Base-by-base conservation (phyloP, 2,888 invertebrate genomes). In the Nowickia ferox region DNA sequence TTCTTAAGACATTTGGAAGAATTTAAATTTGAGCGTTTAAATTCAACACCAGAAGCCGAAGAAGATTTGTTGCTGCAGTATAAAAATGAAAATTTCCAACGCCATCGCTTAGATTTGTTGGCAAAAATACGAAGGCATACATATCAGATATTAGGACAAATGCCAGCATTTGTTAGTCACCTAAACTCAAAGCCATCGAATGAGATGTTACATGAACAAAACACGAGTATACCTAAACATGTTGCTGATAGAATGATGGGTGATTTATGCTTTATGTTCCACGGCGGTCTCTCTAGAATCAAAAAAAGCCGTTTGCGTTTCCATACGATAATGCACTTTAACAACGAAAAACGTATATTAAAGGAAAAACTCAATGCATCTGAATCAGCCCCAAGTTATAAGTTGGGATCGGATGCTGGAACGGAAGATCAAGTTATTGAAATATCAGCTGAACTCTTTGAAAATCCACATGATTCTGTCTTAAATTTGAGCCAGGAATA, bases 381-480 rank as follows among this genome's bases (percentile, higher is more conserved):
- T 1, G 89, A 89, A 17, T 78, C 85, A 5, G 83, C 71, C 19
- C 83, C 84, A 30, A 66, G 69, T 0, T 74, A 68, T 17, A 80
- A 59, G 38, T 19, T 69, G 9, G 84, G 79, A 30, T 5, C 66
- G 1, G 86, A 83, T 42, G 8, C 3, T 11, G 42, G 15, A 11
- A n/a, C 17, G 10, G 88, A 89, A 9, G 88, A 89, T 38, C 87
- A 88, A 19, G 87, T 89, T 66, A 89, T 90, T 71, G 90, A 89
- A 53, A 30, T 90, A 53, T 88, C 89, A 0, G 87, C 87, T 0
- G 89, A 90, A 9, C 38, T 89, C 6, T 90, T 89, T 83, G 90
- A 90, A 72, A 90, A 89, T 84, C 90, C 90, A 1, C 88, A 89
- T 19, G 90, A 90, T 71, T 89, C 89, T 15, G 88, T 89, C 8